Evolutionary conservation across 2,888 invertebrate genomes (phyloP).

Genomic region (Xestia rhomboidea): DNA sequence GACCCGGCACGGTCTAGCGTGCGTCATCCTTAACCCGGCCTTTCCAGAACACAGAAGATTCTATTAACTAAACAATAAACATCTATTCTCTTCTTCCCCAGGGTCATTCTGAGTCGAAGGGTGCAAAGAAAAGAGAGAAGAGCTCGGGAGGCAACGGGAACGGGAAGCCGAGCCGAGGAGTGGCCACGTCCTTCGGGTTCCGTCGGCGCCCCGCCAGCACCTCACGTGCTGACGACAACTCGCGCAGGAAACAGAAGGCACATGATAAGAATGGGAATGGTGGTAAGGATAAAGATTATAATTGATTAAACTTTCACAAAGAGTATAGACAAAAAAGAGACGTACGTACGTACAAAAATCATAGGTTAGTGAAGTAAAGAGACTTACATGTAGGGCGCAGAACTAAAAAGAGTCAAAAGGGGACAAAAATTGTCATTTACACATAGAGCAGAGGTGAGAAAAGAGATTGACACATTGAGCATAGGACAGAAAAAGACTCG

Average conservation of each 20-base stretch:
- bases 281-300: conserved; percentile 71
- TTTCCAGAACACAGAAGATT: too few relatives aligned
- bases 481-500: not conserved
- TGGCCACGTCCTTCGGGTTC: conserved; percentile 96
- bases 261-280: conserved; percentile 89
- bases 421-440: not conserved
- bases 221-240: conserved; percentile 87
- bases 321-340: not conserved
- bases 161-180: conserved; percentile 92
- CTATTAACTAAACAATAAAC: not conserved
- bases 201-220: conserved; percentile 91
- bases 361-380: not conserved
- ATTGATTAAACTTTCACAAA: not conserved
- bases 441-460: not conserved
- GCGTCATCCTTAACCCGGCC: too few relatives aligned
- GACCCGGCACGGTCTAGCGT: too few relatives aligned
- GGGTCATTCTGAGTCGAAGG: conserved; percentile 92
- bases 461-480: too few relatives aligned
- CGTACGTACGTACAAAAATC: not conserved
- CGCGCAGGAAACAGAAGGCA: conserved; percentile 83
- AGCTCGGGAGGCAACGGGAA: conserved; percentile 85
- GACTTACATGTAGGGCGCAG: not conserved
- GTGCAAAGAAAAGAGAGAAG: conserved; percentile 90
- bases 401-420: not conserved
- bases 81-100: conserved; percentile 67